Evolutionary conservation across 2,113 vertebrate species (phyloP).

Genomic region (Ceratotherium simum): DNA sequence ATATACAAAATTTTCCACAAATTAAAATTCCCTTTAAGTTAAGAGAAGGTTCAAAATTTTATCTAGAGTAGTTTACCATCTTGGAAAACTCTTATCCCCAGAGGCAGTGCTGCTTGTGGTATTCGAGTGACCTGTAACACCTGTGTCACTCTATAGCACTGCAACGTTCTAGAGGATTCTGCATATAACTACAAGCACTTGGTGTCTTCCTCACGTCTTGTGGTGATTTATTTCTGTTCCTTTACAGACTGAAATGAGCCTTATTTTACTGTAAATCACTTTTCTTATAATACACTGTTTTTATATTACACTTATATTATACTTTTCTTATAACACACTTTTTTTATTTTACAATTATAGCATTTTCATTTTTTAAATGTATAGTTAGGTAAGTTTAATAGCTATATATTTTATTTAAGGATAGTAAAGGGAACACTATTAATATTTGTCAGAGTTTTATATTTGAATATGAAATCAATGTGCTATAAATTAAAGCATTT

Average conservation of each 20-base stretch:
- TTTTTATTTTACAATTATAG: not conserved
- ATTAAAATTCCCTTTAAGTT: not conserved
- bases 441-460: not conserved
- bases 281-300: not conserved
- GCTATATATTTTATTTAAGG: not conserved
- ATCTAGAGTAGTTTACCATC: not conserved
- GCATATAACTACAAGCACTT: not conserved
- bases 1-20: not conserved
- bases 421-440: not conserved
- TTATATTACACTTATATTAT: too few relatives aligned
- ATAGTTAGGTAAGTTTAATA: not conserved
- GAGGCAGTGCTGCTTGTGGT: not conserved
- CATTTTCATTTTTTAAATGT: not conserved
- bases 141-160: not conserved
- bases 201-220: not conserved
- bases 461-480: not conserved
- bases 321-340: not conserved
- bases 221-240: not conserved
- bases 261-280: not conserved
- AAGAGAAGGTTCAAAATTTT: not conserved
- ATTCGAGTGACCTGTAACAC: not conserved
- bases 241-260: not conserved
- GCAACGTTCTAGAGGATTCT: not conserved
- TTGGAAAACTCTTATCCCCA: not conserved
- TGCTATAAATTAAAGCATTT: not conserved